These are phyloP conservation scores for Pterocles burchelli DNA, from an alignment of 2,113 vertebrate genomes.

Conservation along the genomic window DNA sequence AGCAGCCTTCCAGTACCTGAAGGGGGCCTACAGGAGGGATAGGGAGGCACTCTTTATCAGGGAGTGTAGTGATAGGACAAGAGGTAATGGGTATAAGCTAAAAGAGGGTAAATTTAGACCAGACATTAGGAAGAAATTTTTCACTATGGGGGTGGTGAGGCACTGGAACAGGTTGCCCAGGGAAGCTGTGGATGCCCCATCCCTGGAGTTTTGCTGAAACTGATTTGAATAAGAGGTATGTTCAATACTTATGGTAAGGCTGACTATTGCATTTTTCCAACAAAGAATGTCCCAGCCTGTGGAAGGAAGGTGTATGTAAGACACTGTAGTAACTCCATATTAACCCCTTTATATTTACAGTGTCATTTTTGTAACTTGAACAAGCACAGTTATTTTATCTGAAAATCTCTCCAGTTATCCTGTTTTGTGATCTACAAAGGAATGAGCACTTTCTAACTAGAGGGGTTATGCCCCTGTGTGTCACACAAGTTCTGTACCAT, in stretches of 20 bases:
- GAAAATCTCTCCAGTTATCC: neutral
- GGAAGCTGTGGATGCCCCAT: too few relatives aligned
- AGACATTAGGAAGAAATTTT: too few relatives aligned
- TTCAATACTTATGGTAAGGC: neutral
- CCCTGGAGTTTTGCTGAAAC: neutral
- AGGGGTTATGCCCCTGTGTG: rapidly evolving
- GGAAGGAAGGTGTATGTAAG: neutral
- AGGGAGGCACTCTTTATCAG: too few relatives aligned
- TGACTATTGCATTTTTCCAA: neutral
- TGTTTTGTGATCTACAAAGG: neutral
- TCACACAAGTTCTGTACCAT: neutral
- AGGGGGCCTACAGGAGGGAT: too few relatives aligned
- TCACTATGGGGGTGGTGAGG: too few relatives aligned
- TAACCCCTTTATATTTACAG: neutral
- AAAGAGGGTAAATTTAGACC: too few relatives aligned
- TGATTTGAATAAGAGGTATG: neutral
- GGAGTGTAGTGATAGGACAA: too few relatives aligned
- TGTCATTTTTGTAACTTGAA: neutral
- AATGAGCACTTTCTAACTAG: neutral
- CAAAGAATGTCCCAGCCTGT: neutral
- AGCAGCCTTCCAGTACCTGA: too few relatives aligned
- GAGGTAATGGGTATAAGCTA: too few relatives aligned
- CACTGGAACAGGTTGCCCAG: too few relatives aligned
- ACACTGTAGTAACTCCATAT: neutral
- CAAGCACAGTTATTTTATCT: neutral